Conservation (phyloP, 2,888 invertebrate genomes). For the Helleia helle region DNA sequence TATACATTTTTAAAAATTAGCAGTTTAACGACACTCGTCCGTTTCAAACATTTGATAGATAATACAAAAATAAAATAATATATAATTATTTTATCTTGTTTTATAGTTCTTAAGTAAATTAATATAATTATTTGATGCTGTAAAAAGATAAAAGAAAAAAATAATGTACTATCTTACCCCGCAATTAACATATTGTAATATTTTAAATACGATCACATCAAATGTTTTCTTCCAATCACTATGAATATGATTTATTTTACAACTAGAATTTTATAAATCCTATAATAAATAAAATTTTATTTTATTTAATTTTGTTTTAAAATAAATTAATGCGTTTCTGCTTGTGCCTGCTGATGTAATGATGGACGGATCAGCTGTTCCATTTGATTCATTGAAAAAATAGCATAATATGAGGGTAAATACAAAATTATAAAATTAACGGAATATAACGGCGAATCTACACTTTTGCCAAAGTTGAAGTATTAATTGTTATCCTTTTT, state of each 20-base stretch:
- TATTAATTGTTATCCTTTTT: no score
- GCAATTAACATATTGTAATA: slow-evolving; percentile 10
- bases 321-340: slow-evolving; percentile 30
- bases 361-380: slow-evolving; percentile 30
- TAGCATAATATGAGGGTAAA: slow-evolving; percentile 22
- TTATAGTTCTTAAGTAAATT: no score
- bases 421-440: slow-evolving; percentile 12
- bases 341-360: slow-evolving; percentile 50
- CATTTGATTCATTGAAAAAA: slow-evolving; percentile 18
- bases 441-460: slow-evolving; percentile 9
- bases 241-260: not conserved
- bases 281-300: not conserved
- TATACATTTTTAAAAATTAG: no score
- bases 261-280: slow-evolving; percentile 11
- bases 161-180: slow-evolving; percentile 7
- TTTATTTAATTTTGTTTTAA: slow-evolving; percentile 23
- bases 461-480: no score
- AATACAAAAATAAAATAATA: no score
- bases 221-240: not conserved
- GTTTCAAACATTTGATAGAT: no score
- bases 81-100: no score
- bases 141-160: no score
- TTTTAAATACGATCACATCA: slow-evolving; percentile 7
- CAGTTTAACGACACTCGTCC: no score
- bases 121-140: no score